Evolutionary conservation across 1,140 invertebrate species (phyloP), one percentile per base, ranked within the genome.

Genomic region (Epicauta chinensis): DNA sequence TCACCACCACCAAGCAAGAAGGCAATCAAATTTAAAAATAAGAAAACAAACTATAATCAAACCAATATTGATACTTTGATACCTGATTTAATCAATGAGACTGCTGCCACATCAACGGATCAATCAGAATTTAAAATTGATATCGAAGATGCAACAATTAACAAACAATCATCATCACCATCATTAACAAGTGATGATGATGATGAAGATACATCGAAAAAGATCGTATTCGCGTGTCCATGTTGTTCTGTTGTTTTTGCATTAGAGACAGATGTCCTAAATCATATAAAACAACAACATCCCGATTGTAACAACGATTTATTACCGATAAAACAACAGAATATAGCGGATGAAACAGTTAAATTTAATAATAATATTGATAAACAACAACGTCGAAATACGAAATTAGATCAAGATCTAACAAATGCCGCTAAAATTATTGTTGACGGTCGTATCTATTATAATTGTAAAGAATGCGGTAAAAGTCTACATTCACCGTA

Each of bases 401-500:
- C 59, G 9, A 69, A 62, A 52, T 53, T 71, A 3, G 66, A 75
- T 44, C 66, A 70, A 17, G 68, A 73, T 17, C 52, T 66, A 5
- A 62, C 75, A 5, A 66, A 72, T 53, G 59, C 63, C 2, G 74
- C 72, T 0, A 71, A 68, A 55, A 66, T 75, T 16, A 66, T 73
- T n/a, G 63, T 73, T 0, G 66, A 76, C 34, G 75, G 72, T 5
- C 68, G 63, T 14, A 61, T 71, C 6, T 78, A 75, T 59, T 81
- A 79, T 58, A 73, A 75, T 9, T 83, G 81, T 51, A 69, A 69
- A 31, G 66, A 74, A 1, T 84, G 82, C 54, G 77, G 74, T 0
- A 82, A 81, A 61, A 75, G 74, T 44, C 67, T 84, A 16, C 75
- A 75, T 54, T 78, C 80, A 2, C 68, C 76, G 0, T 79, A 81